A percentile compares a stretch with the other conserved stretches of the same genome.
Conservation (phyloP, 2,113 vertebrate genomes). For the Ellobius talpinus region DNA sequence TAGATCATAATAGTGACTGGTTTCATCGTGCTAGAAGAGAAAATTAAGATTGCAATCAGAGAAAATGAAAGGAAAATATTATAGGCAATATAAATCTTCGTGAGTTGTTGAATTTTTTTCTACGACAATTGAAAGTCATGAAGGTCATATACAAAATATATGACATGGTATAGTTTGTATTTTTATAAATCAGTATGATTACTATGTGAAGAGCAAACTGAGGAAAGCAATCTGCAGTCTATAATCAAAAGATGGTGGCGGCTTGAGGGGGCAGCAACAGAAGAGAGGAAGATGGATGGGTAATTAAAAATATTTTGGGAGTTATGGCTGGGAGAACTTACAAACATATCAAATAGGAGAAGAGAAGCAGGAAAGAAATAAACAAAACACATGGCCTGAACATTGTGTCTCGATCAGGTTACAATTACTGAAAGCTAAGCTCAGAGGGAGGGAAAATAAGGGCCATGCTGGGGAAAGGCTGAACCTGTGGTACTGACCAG, state of each 20-base stretch:
- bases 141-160: conserved; percentile 11
- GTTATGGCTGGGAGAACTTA: neutral
- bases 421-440: neutral
- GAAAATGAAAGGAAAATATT: neutral
- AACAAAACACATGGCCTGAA: neutral
- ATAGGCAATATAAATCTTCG: neutral
- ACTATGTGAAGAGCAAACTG: neutral
- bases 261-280: neutral
- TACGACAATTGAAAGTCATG: neutral
- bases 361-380: neutral
- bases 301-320: neutral
- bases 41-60: neutral
- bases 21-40: neutral
- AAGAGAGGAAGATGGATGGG: neutral
- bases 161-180: neutral
- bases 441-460: neutral
- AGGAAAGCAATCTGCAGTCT: neutral
- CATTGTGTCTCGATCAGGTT: neutral
- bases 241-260: neutral
- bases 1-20: neutral
- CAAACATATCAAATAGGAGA: neutral
- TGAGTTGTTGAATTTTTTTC: neutral
- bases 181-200: neutral
- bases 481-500: neutral
- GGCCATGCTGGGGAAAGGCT: neutral